phyloP scores from a whole-genome alignment of 2,113 vertebrate species.

The Passer domesticus region DNA sequence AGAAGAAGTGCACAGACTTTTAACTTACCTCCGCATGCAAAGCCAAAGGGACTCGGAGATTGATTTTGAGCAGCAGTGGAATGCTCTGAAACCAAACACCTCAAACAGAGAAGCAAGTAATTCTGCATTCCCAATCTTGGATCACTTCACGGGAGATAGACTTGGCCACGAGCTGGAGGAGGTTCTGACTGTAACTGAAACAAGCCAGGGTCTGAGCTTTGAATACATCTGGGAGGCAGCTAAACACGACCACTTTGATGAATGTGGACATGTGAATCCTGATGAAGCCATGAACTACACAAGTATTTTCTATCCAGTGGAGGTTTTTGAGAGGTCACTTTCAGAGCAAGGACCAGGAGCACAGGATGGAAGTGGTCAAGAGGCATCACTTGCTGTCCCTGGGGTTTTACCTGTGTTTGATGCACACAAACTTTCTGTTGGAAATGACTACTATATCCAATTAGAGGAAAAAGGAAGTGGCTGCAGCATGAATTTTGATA shows the following conservation, averaged over 20 bases:
- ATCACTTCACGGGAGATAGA: slow-evolving; percentile 86
- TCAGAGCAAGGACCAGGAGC: slow-evolving; percentile 73
- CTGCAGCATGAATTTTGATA: slow-evolving; percentile 73
- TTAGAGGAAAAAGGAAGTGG: slow-evolving; percentile 88
- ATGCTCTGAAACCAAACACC: slow-evolving; percentile 87
- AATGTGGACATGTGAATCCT: slow-evolving; percentile 69
- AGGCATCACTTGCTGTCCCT: slow-evolving; percentile 70
- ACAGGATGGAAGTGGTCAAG: slow-evolving; percentile 67
- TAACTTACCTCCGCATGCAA: slow-evolving; percentile 94
- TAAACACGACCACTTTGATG: slow-evolving; percentile 92
- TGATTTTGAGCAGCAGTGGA: slow-evolving; percentile 96
- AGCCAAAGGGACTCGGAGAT: slow-evolving; percentile 90
- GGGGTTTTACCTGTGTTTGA: slow-evolving; percentile 92
- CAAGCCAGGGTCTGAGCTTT: slow-evolving; percentile 94
- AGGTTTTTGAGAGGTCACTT: slow-evolving; percentile 85
- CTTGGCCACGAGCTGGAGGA: slow-evolving; percentile 92
- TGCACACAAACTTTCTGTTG: slow-evolving; percentile 87
- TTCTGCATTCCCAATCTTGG: slow-evolving; percentile 93
- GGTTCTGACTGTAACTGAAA: slow-evolving; percentile 94
- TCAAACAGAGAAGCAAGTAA: slow-evolving; percentile 80
- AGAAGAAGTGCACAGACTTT: slow-evolving; percentile 91
- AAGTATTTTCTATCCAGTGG: slow-evolving; percentile 90
- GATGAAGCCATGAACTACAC: slow-evolving; percentile 87
- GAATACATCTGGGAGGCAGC: slow-evolving; percentile 97
- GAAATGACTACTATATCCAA: slow-evolving; percentile 93